Conservation (phyloP, 2,888 invertebrate species). For the Temnothorax ravouxi region DNA sequence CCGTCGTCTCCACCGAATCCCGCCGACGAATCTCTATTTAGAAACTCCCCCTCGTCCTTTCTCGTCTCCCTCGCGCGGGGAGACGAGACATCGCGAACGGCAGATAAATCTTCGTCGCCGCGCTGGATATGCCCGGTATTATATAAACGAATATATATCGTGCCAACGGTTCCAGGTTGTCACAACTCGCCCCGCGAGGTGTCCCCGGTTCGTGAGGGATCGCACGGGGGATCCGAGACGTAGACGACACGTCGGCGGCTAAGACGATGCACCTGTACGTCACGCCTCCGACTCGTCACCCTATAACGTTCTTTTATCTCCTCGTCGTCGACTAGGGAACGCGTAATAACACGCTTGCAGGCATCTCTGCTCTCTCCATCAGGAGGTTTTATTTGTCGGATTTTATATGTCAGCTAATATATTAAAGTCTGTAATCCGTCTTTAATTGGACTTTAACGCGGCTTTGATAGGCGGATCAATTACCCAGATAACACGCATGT, state of each 20-base stretch:
- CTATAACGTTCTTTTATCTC: conserved; percentile 39
- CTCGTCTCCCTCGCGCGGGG: conserved; percentile 47
- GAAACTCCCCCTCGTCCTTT: conserved; percentile 67
- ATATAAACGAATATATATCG: conserved; percentile 64
- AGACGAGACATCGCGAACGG: conserved; percentile 54
- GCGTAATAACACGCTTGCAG: conserved; percentile 8
- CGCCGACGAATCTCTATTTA: conserved; percentile 74
- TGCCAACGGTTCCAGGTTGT: conserved; percentile 55
- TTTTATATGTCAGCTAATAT: background rate
- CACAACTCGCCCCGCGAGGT: conserved; percentile 44
- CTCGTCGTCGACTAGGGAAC: background rate
- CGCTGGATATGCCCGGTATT: conserved; percentile 58
- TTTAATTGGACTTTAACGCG: background rate
- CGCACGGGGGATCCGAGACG: conserved; percentile 21
- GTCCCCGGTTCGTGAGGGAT: conserved; percentile 12
- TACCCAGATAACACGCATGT: background rate
- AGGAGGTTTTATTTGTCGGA: background rate
- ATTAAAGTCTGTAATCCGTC: background rate
- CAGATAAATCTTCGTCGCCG: conserved; percentile 60
- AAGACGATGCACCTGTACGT: conserved; percentile 54
- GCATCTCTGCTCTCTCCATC: background rate
- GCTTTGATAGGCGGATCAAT: background rate
- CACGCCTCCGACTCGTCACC: conserved; percentile 32
- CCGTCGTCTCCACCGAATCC: conserved; percentile 66
- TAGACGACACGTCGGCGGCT: conserved; percentile 15